phyloP scores from a whole-genome alignment of 1,140 invertebrate species.

The Laupala kohalensis region DNA sequence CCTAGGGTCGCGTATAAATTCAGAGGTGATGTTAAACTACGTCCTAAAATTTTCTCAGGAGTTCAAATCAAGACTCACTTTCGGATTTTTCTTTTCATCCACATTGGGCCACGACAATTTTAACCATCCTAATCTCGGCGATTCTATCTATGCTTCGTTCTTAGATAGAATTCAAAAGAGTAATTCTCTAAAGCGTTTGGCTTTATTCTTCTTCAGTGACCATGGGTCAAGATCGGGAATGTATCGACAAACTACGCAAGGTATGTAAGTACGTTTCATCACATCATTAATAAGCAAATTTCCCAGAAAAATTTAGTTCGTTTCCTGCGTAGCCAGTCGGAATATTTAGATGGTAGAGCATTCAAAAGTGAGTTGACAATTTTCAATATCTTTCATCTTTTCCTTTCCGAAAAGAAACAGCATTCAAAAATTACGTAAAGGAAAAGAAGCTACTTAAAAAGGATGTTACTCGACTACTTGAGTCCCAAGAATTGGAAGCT shows the following conservation, averaged over 20 bases:
- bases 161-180: slow-evolving; percentile 22
- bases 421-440: too few species aligned
- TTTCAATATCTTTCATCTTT: too few species aligned
- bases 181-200: slow-evolving; percentile 32
- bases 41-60: slow-evolving; percentile 18
- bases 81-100: slow-evolving; percentile 35
- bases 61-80: slow-evolving; percentile 22
- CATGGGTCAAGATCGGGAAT: slow-evolving; percentile 55
- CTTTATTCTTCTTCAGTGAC: slow-evolving; percentile 53
- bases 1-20: slow-evolving; percentile 31
- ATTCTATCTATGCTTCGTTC: slow-evolving; percentile 26
- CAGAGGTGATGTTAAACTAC: slow-evolving; percentile 21
- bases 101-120: slow-evolving; percentile 37
- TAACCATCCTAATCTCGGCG: slow-evolving; percentile 31
- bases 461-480: too few species aligned
- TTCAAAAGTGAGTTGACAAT: too few species aligned
- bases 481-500: too few species aligned
- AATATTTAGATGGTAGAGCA: too few species aligned
- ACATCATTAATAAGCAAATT: too few species aligned
- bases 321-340: too few species aligned
- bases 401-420: too few species aligned
- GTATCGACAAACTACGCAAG: slow-evolving; percentile 45
- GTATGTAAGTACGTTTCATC: too few species aligned
- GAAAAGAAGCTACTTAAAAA: too few species aligned
- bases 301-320: too few species aligned